Base-by-base conservation (phyloP, 2,888 invertebrate genomes). In the Cheilosia soror region DNA sequence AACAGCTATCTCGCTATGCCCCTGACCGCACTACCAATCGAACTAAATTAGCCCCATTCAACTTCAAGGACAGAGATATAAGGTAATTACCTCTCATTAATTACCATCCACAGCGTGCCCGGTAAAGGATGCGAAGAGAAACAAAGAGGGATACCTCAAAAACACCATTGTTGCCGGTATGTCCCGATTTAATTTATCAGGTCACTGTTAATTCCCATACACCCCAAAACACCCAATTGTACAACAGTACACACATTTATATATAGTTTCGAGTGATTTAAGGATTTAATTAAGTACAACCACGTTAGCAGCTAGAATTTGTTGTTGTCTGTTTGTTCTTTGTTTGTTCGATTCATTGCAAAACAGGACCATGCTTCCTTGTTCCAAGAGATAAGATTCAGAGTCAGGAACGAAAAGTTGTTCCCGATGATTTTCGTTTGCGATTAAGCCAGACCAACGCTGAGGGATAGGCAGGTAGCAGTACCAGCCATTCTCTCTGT, bases 211-310 rank as follows among this genome's bases (percentile, higher is more conserved):
- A 83, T 73, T 53, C 57, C 4, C 31, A 44, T 72, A n/a, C 27
- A 9, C 33, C 13, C 6, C 11, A 13, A 11, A 25, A n/a, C 49
- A 11, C 37, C 15, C 4, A 15, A 7, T 6, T 29, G 37, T 13
- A 20, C 20, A 20, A 20, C 1, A 1, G 20, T 20, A 20, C 20
- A 20, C 20, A 20, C 20, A 42, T n/a, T n/a, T 29, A 27, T 27
- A 49, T 31, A 27, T 65, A 65, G 58, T 75, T 66, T 65, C 75
- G 20, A 84, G 80, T 84, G 84, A 84, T 84, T 84, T 84, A 84
- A 80, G 84, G 84, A 84, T 80, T 84, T 84, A 84, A 84, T 84
- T 84, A 84, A 84, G 80, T 69, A 84, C 84, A 71, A 75, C 65
- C 69, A 69, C 65, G 82, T 84, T 84, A 73, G 49, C 55, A 44